These are phyloP conservation scores for Acronicta aceris DNA, from an alignment of 2,888 invertebrate genomes.

Conservation along the genomic window DNA sequence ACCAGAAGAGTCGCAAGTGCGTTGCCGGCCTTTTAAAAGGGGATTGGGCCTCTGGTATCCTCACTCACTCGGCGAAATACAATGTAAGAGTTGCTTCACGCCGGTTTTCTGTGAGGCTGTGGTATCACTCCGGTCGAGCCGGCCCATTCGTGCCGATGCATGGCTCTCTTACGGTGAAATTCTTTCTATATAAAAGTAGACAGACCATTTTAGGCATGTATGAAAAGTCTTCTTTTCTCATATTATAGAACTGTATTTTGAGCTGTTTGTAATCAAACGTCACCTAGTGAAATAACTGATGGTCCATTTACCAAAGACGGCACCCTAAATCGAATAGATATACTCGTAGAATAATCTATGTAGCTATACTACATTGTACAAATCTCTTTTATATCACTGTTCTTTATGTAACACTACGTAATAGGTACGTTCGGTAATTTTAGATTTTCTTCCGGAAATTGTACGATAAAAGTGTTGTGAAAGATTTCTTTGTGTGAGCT, in stretches of 20 bases:
- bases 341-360: constrained; percentile 31
- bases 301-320: constrained; percentile 49
- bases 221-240: not conserved
- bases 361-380: constrained; percentile 18
- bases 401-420: constrained; percentile 33
- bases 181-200: no score
- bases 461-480: constrained; percentile 33
- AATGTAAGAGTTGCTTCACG: no score
- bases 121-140: no score
- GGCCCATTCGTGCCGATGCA: no score
- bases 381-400: constrained; percentile 27
- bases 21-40: no score
- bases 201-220: no score
- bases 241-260: constrained; percentile 7
- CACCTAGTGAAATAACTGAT: constrained; percentile 48
- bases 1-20: no score
- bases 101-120: no score
- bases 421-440: constrained; percentile 38
- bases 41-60: no score
- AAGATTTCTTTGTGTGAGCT: constrained; percentile 32
- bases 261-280: constrained; percentile 30
- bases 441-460: constrained; percentile 24
- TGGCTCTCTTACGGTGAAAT: no score
- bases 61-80: no score
- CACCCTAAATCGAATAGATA: constrained; percentile 33